Evolutionary conservation across 2,888 invertebrate species (phyloP), one percentile per base, ranked within the genome.

Genomic region (Brenthis daphne): DNA sequence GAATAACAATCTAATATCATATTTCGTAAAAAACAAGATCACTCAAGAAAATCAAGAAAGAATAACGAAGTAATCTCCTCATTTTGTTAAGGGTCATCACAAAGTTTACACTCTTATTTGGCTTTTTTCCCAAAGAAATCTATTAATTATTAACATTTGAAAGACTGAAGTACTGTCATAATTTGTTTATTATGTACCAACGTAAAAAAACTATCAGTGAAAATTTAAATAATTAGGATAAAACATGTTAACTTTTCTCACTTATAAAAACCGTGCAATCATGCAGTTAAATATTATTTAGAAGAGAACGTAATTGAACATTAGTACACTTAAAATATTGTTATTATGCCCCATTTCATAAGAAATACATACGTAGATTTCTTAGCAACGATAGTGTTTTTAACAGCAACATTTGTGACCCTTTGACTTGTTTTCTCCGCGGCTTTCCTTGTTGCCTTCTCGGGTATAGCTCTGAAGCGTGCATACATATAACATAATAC

Each of bases 401-500:
- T 90, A 83, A 82, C 83, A 67, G 79, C 82, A 67, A 84, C 84
- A 69, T 81, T 83, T 74, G 82, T 64, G 67, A 69, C 71, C 72
- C 82, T 80, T 55, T 43, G 37, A 43, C 37, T 43, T 11, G 37
- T 43, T 43, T 84, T 86, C 76, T 74, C 79, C 76, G 77, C 77
- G 47, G 80, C 74, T 77, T 81, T 88, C 85, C 84, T 89, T 82
- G 80, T 69, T 68, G 85, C 77, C 77, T 77, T 78, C 82, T 89
- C 90, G 33, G 86, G 82, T 75, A 82, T 79, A 75, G 76, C 77
- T 88, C 91, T 91, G 85, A 71, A 85, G 87, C 80, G 85, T 87
- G 86, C 83, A 77, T 72, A 76, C 53, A 68, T 68, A 63, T 57
- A 33, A 67, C 33, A 43, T 54, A 60, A 72, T 69, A 68, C 68